Evolutionary conservation across 2,888 invertebrate species (phyloP), one percentile per base, ranked within the genome.

Genomic region (Kuschelorhynchus macadamiae): DNA sequence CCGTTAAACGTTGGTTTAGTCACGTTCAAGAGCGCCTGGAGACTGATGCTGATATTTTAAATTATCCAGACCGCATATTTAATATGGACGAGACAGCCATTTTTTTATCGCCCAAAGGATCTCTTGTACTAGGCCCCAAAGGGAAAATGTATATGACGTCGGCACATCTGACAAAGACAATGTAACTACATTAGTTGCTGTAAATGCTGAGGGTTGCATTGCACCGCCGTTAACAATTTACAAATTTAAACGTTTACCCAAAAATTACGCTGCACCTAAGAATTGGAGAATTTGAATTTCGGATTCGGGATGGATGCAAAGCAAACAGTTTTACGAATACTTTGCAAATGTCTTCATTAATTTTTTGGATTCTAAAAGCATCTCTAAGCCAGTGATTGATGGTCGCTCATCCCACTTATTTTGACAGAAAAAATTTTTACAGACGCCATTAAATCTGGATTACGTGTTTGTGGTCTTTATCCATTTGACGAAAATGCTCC

Each of bases 221-320:
- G 55, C 25, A 25, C 25, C 25, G 7, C 7, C 7, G 25, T n/a
- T n/a, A 25, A 25, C 25, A 25, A 25, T 25, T 25, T 25, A 5
- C 3, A 3, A 25, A 7, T 25, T 25, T 25, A 25, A 25, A 7
- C 25, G 25, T 25, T 25, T 25, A 25, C 3, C 25, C 25, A 25
- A 25, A 25, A 25, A 3, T 7, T 25, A 7, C 25, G 25, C 25
- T 25, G 56, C 56, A 56, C 39, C 52, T 18, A 12, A 50, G 44
- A 49, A 56, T 33, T 69, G 53, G 62, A 57, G 16, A 14, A 46
- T 66, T 25, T 65, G 62, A 71, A n/a, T n/a, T n/a, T n/a, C n/a
- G 11, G 69, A 69, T 18, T 39, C 57, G 20, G 25, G 66, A 21
- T 69, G 71, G 68, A 71, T 69, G 57, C 56, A 66, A 36, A 62